Conservation (phyloP, 2,888 invertebrate species). For the Cheilosia variabilis region DNA sequence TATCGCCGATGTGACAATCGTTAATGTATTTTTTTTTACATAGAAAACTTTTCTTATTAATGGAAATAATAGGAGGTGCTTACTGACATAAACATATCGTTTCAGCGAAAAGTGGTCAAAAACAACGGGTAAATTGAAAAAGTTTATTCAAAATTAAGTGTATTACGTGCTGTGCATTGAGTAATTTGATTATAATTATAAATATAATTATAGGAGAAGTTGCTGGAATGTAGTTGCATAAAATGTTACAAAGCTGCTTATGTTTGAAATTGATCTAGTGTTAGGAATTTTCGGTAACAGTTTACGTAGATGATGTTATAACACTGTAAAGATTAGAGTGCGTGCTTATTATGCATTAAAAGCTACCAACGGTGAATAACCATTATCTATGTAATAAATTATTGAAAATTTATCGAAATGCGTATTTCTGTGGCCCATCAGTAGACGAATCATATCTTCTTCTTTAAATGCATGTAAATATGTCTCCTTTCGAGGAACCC, state of each 20-base stretch:
- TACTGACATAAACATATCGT: constrained; percentile 6
- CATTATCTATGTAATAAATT: too few species aligned
- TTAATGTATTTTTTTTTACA: constrained; percentile 49
- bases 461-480: too few species aligned
- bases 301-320: too few species aligned
- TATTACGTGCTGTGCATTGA: constrained; percentile 12
- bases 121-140: constrained; percentile 50
- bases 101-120: constrained; percentile 15
- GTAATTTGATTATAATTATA: constrained; percentile 58
- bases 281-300: too few species aligned
- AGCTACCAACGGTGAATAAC: too few species aligned
- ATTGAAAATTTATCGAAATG: too few species aligned
- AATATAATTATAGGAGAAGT: neutral
- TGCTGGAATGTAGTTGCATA: neutral
- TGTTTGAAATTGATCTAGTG: neutral
- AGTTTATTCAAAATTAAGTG: constrained; percentile 31
- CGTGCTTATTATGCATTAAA: too few species aligned
- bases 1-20: constrained; percentile 49
- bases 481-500: too few species aligned
- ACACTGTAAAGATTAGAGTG: too few species aligned
- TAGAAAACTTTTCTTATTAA: constrained; percentile 60
- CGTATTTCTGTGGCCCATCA: too few species aligned
- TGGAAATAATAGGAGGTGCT: constrained; percentile 39
- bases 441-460: too few species aligned
- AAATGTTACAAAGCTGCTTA: neutral